These are phyloP conservation scores for Paralvinella palmiformis DNA, from an alignment of 1,140 invertebrate genomes.

Conservation along the genomic window DNA sequence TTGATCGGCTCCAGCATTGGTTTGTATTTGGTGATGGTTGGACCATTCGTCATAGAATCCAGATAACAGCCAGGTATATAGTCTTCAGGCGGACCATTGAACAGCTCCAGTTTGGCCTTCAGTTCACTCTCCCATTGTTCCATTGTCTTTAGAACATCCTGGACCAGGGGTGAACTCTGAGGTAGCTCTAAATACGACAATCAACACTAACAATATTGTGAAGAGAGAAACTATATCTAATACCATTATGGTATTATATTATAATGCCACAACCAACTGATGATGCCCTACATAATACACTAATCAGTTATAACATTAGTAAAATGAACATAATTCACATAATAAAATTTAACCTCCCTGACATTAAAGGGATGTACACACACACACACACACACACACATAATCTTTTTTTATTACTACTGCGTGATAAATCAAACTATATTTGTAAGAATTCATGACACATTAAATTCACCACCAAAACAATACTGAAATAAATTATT, in stretches of 20 bases:
- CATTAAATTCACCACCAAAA: too few relatives aligned
- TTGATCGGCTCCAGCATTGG: slow-evolving; percentile 85
- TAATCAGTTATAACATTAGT: too few relatives aligned
- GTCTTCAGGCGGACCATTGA: slow-evolving; percentile 61
- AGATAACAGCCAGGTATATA: slow-evolving; percentile 39
- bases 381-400: background rate
- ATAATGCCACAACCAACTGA: too few relatives aligned
- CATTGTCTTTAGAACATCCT: slow-evolving; percentile 76
- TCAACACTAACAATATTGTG: too few relatives aligned
- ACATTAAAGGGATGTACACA: background rate
- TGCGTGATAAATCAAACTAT: background rate
- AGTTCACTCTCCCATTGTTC: slow-evolving; percentile 82
- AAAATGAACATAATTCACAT: too few relatives aligned
- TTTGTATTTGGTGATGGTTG: slow-evolving; percentile 88
- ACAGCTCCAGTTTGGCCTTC: slow-evolving; percentile 67
- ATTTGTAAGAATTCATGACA: too few relatives aligned
- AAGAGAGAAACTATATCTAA: too few relatives aligned
- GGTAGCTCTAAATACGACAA: slow-evolving; percentile 87
- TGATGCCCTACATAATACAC: too few relatives aligned
- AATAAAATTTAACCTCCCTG: too few relatives aligned
- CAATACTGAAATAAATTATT: too few relatives aligned
- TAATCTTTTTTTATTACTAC: background rate
- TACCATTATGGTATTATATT: too few relatives aligned
- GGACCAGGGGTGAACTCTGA: slow-evolving; percentile 86
- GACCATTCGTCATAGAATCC: slow-evolving; percentile 61